Base-by-base conservation (phyloP, 64 coral and sea anemone species). In the Astreopora myriophthalma region DNA sequence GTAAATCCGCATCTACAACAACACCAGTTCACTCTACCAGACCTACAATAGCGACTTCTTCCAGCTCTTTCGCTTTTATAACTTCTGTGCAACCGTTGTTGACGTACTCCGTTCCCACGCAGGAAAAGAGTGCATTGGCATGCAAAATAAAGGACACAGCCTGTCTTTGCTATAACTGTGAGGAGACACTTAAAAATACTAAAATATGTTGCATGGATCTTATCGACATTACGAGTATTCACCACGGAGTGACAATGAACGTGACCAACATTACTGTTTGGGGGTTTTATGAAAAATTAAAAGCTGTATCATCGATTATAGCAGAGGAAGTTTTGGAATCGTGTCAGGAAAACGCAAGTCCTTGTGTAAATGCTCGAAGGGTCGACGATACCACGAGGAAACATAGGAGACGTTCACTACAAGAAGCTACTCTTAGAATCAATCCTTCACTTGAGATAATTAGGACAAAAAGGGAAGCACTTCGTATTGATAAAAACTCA, bases 81-180 rank as follows among this genome's bases (percentile, higher is more conserved):
- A 65, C 79, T 27, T 83, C 55, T 34, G 79, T 39, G 9, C 79
- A 83, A 29, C 6, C 79, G 6, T 64, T 35, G 33, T 64, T 65
- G 2, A 37, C 52, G 20, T 64, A 34, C 25, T 8, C 57, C 19
- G 79, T 83, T 64, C 33, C 79, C 40, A 22, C 58, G 9, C 55
- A 64, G 37, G 57, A 37, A 8, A 39, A 64, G 38, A 4, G 17
- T 38, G 3, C 57, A 36, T 64, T 83, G 27, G 23, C 55, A 71
- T 86, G 92, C 67, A 71, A 80, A 60, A 30, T 67, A 40, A 74
- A 67, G 25, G 65, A 87, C 52, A 22, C 58, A 27, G 72, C 61
- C 5, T 96, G 94, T 34, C 34, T 93, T 89, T 97, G 95, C 71
- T 93, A 79, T 83, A 97, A 97, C 73, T 97, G 95, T 62, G 32